Evolutionary conservation across 2,888 invertebrate species (phyloP).

Genomic region (Lochmaea crataegi): DNA sequence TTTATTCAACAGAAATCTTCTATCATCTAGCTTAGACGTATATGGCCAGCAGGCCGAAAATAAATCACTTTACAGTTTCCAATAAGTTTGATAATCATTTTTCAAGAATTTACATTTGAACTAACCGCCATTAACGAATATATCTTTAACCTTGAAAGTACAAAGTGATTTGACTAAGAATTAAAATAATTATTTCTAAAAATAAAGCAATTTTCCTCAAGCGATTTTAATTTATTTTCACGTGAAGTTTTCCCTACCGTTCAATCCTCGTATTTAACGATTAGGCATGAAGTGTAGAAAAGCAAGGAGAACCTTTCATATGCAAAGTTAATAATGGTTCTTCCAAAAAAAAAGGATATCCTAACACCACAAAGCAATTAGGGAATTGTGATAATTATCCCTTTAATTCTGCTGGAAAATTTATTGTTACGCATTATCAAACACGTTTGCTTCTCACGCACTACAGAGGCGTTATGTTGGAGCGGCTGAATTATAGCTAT

Average conservation of each 20-base stretch:
- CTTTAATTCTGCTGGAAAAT: conserved; percentile 41
- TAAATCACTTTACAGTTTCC: no score
- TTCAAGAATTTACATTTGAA: no score
- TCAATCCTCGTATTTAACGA: neutral
- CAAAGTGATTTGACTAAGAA: no score
- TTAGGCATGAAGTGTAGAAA: conserved; percentile 5
- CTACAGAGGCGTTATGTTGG: conserved; percentile 12
- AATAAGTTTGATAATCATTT: no score
- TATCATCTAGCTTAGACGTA: no score
- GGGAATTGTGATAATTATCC: conserved; percentile 45
- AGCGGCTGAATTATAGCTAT: neutral
- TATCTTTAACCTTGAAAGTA: no score
- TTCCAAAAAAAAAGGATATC: conserved; percentile 32
- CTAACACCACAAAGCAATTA: conserved; percentile 42
- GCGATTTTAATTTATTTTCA: neutral
- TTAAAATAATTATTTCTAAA: no score
- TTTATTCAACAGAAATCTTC: no score
- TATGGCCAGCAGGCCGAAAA: no score
- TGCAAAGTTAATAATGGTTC: conserved; percentile 28
- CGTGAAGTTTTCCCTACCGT: neutral
- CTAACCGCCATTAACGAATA: no score
- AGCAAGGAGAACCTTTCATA: no score
- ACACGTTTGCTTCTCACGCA: conserved; percentile 26
- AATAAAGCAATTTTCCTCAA: neutral
- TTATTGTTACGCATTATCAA: conserved; percentile 42